Conservation (phyloP, 1,140 invertebrate species). For the Triops longicaudatus region DNA sequence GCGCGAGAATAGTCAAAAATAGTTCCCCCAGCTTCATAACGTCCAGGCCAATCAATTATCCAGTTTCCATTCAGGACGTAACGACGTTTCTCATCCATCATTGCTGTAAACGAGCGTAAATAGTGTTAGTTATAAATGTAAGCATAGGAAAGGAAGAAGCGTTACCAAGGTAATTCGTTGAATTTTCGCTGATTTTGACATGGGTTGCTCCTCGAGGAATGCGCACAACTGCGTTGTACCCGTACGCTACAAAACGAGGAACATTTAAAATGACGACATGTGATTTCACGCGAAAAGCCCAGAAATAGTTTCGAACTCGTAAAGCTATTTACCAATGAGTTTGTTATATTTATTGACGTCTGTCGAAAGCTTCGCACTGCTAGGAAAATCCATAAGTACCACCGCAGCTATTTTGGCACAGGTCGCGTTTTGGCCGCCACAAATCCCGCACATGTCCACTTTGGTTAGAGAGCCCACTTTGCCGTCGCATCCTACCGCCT, state of each 20-base stretch:
- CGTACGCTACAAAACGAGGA: conserved; percentile 29
- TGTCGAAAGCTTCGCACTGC: not conserved
- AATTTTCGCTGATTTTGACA: conserved; percentile 37
- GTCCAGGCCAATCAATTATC: conserved; percentile 31
- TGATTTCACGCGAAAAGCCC: too few species aligned
- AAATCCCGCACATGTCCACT: conserved; percentile 33
- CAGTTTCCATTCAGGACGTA: conserved; percentile 32
- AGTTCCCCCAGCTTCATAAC: conserved; percentile 30
- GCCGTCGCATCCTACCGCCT: conserved; percentile 33
- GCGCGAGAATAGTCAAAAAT: conserved; percentile 27
- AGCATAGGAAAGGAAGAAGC: not conserved
- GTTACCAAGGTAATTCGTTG: conserved; percentile 39
- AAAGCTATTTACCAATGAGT: not conserved
- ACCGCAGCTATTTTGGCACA: conserved; percentile 32
- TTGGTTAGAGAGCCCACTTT: conserved; percentile 29
- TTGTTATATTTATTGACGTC: conserved; percentile 1
- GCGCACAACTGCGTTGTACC: conserved; percentile 39
- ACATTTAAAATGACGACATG: not conserved
- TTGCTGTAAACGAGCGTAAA: not conserved
- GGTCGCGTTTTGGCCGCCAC: conserved; percentile 32
- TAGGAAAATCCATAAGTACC: conserved; percentile 1
- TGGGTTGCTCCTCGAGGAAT: conserved; percentile 39
- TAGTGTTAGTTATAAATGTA: not conserved
- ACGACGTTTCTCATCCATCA: conserved; percentile 26
- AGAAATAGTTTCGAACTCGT: not conserved